Conservation (phyloP, 2,888 invertebrate genomes). For the Polia nebulosa region DNA sequence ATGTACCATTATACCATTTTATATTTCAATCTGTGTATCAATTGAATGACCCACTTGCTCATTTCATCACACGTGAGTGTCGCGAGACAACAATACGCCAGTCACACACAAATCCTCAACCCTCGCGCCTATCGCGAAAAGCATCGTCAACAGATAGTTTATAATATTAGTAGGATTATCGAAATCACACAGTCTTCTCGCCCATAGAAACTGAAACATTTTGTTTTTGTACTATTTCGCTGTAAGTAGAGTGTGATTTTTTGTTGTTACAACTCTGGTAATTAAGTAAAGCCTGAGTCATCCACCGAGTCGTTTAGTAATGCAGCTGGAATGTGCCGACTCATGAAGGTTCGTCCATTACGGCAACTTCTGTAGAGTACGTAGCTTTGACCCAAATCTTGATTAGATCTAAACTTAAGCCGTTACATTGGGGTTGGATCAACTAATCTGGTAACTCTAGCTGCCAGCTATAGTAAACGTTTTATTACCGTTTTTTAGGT, state of each 20-base stretch:
- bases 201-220: too few relatives aligned
- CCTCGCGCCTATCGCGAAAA: too few relatives aligned
- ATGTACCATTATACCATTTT: too few relatives aligned
- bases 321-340: slow-evolving; percentile 39
- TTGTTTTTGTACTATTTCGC: not conserved
- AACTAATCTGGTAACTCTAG: not conserved
- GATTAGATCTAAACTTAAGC: slow-evolving; percentile 30
- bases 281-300: slow-evolving; percentile 44
- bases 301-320: slow-evolving; percentile 21
- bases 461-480: not conserved
- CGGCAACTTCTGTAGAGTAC: not conserved
- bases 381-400: slow-evolving; percentile 27
- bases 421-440: not conserved
- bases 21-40: too few relatives aligned
- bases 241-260: not conserved
- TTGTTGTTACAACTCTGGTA: slow-evolving; percentile 15
- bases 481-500: not conserved
- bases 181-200: too few relatives aligned
- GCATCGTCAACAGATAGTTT: too few relatives aligned
- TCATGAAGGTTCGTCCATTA: slow-evolving; percentile 38
- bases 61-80: too few relatives aligned
- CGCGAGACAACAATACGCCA: too few relatives aligned
- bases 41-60: too few relatives aligned
- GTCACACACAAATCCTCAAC: too few relatives aligned
- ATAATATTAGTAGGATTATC: too few relatives aligned